Evolutionary conservation across 1,140 invertebrate species (phyloP), one percentile per base, ranked within the genome.

Genomic region (Magallana angulata): DNA sequence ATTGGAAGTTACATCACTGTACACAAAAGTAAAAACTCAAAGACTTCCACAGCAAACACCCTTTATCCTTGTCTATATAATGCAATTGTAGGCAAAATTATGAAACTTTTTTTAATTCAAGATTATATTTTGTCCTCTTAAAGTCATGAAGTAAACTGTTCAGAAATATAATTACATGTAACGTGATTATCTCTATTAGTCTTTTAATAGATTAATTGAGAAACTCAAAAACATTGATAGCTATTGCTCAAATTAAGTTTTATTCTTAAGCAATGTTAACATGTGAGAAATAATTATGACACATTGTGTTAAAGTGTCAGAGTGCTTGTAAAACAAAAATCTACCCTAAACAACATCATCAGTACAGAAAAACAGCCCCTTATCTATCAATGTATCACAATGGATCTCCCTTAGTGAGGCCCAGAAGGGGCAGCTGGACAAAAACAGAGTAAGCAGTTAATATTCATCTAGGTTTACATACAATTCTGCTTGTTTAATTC

Each of bases 311-410:
- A 76, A 76, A 76, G 68, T 76, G 68, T 76, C 68, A 76, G 24
- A 30, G 24, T 76, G 68, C 12, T 12, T 76, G 68, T 30, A 76
- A 76, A 76, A 76, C 36, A 76, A 76, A 30, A 30, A 76, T 30
- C 30, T 76, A 11, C 68, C 18, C 24, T 9, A 36, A 76, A 76
- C 68, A 76, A 76, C 68, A 76, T 76, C 24, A 30, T 24, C 24
- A 30, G 36, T 36, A 30, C 68, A 30, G 9, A 30, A 30, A 76
- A 76, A 76, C 30, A 76, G 36, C 18, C 68, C 68, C 68, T 76
- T 76, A 76, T 76, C 68, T 76, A 76, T 76, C 24, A 30, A 76
- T 76, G 68, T 76, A 76, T 76, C 68, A 76, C 68, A 76, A 76
- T 14, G 36, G 68, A 18, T 76, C 8, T 71, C 64, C 36, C 18